phyloP scores from a whole-genome alignment of 2,113 vertebrate species.

The Grantiella picta region DNA sequence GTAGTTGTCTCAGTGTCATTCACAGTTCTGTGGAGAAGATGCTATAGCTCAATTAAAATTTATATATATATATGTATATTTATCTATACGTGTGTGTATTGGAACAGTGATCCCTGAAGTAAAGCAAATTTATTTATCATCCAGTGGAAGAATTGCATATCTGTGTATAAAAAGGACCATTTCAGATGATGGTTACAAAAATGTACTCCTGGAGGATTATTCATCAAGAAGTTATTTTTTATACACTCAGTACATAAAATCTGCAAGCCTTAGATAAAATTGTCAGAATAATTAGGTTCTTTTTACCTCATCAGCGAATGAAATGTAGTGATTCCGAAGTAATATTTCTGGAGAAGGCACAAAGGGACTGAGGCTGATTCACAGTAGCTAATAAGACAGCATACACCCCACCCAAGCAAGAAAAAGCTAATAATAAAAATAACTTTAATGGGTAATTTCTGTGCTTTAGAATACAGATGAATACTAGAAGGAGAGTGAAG shows the following conservation, averaged over 20 bases:
- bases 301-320: constrained; percentile 39
- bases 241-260: constrained; percentile 37
- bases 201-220: constrained; percentile 32
- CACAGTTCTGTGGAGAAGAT: neutral
- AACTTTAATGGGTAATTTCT: neutral
- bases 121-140: constrained; percentile 24
- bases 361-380: neutral
- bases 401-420: neutral
- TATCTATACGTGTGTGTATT: neutral
- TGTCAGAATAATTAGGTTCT: constrained; percentile 61
- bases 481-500: neutral
- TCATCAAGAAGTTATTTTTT: constrained; percentile 52
- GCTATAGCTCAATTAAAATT: neutral
- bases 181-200: constrained; percentile 46
- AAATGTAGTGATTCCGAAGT: constrained; percentile 50
- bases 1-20: neutral
- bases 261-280: constrained; percentile 68
- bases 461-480: neutral
- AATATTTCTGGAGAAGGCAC: constrained; percentile 42
- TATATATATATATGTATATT: neutral
- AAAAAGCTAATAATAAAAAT: neutral
- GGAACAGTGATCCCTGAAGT: neutral
- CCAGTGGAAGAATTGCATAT: constrained; percentile 7
- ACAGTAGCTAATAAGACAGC: neutral
- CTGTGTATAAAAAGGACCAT: constrained; percentile 3